Base-by-base conservation (phyloP, 2,888 invertebrate species). In the Limenitis camilla region DNA sequence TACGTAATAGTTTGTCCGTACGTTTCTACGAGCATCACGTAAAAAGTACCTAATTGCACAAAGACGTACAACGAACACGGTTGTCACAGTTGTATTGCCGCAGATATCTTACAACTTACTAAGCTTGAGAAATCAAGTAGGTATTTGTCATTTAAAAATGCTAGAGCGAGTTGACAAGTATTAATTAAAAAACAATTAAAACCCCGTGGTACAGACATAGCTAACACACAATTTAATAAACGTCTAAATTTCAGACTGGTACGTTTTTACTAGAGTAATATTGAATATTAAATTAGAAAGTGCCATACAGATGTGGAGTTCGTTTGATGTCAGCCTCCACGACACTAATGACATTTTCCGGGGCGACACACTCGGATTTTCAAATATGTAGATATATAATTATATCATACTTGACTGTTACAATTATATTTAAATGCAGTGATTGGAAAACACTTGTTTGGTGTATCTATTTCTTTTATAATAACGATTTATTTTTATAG, bases 271-370 rank as follows among this genome's bases (percentile, higher is more conserved):
- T 70, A 67, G 69, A 75, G 77, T 76, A 76, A 74, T 75, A 74
- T 74, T 67, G 73, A 72, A 76, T 79, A 86, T 86, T 82, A 80
- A 84, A 81, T 85, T 81, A 84, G 69, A 69, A 78, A 78, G 73
- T 74, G 69, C 69, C 74, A 73, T 78, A 76, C 73, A 74, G 74
- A 77, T 76, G 75, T 71, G 69, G 68, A 78, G 76, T 80, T 79
- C 81, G 84, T 84, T 85, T 86, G 85, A 86, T 81, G 81, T 84
- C 68, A 62, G 69, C 72, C 71, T 71, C 68, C 68, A 71, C 76
- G 69, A 68, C 71, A 73, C 72, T 85, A 84, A 84, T 82, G 77
- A 81, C 78, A 84, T 86, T 86, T 83, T 77, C 76, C 72, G 68
- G 74, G 71, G 69, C 67, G 65, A 68, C 66, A 71, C 74, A 74